Conservation (phyloP, 2,888 invertebrate species). For the Rutpela maculata region DNA sequence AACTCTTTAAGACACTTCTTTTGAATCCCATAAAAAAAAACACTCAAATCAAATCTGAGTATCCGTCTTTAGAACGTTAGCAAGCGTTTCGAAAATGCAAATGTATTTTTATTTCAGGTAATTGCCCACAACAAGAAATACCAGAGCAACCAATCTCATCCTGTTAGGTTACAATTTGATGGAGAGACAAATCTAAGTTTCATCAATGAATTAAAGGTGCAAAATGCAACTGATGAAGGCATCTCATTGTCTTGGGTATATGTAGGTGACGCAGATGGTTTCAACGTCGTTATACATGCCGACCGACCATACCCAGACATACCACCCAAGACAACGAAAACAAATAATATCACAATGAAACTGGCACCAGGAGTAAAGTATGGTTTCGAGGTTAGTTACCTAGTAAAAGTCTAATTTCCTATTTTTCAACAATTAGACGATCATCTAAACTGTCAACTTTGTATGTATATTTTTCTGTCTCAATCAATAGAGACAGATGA, state of each 20-base stretch:
- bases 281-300: conserved; percentile 68
- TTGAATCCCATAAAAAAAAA: too few species aligned
- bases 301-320: conserved; percentile 78
- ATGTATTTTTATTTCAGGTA: conserved; percentile 74
- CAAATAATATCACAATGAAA: conserved; percentile 63
- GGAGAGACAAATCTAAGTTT: conserved; percentile 80
- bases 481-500: too few species aligned
- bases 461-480: too few species aligned
- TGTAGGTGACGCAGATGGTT: conserved; percentile 65
- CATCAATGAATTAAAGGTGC: conserved; percentile 76
- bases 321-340: conserved; percentile 72
- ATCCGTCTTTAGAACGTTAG: too few species aligned
- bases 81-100: background rate
- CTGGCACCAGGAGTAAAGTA: conserved; percentile 75
- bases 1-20: too few species aligned
- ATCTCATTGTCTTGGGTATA: conserved; percentile 79
- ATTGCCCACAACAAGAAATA: conserved; percentile 80
- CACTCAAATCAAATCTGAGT: too few species aligned
- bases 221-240: conserved; percentile 74
- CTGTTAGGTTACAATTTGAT: conserved; percentile 79
- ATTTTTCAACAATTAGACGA: too few species aligned
- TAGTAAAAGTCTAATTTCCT: too few species aligned
- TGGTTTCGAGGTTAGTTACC: conserved; percentile 75
- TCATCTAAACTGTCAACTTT: too few species aligned
- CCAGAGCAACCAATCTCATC: conserved; percentile 79